A percentile compares a stretch with the other conserved stretches of the same genome.
Conservation (phyloP, 1,140 invertebrate genomes). For the Thereuonema tuberculata region DNA sequence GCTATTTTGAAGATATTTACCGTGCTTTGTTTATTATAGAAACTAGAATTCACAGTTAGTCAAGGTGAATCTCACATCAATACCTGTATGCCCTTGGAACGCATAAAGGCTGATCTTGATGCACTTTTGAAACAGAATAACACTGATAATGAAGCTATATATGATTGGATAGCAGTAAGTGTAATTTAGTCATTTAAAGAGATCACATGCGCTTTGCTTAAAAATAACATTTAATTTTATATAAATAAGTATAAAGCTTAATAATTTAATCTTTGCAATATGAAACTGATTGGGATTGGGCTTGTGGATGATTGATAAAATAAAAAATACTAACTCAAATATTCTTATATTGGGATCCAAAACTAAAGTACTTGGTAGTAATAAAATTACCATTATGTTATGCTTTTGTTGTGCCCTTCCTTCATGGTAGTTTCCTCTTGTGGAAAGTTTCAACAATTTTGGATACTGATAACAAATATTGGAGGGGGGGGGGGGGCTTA, state of each 20-base stretch:
- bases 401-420: too few relatives aligned
- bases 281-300: neutral
- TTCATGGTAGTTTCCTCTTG: too few relatives aligned
- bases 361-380: neutral
- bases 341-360: too few relatives aligned
- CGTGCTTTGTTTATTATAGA: conserved; percentile 18
- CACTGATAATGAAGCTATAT: conserved; percentile 25
- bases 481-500: too few relatives aligned
- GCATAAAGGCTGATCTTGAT: conserved; percentile 22
- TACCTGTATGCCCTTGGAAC: conserved; percentile 18
- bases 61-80: conserved; percentile 1
- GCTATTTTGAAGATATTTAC: neutral
- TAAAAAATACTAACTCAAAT: neutral
- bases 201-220: too few relatives aligned
- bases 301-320: neutral
- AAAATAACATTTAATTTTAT: neutral
- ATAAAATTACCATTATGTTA: too few relatives aligned
- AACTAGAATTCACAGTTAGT: conserved; percentile 26
- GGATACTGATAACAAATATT: too few relatives aligned
- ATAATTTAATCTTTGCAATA: neutral
- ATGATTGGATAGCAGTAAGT: conserved; percentile 31
- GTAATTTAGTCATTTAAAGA: neutral
- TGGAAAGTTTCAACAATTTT: too few relatives aligned
- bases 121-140: conserved; percentile 19
- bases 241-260: neutral